A percentile compares a stretch with the other conserved stretches of the same genome.
Conservation (phyloP, 2,888 invertebrate genomes). For the Biston stratarius region DNA sequence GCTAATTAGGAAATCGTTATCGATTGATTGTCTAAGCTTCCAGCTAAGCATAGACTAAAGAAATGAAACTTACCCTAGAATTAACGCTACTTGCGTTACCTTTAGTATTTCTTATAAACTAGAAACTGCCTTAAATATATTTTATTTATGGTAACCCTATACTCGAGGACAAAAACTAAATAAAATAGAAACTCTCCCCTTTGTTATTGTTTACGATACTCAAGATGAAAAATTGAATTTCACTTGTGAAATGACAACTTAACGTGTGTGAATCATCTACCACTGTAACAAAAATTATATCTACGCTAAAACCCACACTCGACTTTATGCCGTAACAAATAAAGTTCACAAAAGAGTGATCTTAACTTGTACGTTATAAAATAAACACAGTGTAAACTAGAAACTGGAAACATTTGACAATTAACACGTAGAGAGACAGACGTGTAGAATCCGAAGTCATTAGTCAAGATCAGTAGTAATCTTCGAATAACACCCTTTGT, state of each 20-base stretch:
- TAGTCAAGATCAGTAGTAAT: slow-evolving; percentile 83
- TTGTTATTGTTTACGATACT: slow-evolving; percentile 69
- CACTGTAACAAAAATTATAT: slow-evolving; percentile 36
- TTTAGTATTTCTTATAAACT: too few relatives aligned
- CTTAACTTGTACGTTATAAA: slow-evolving; percentile 62
- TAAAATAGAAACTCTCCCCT: slow-evolving; percentile 68
- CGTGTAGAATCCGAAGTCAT: slow-evolving; percentile 69
- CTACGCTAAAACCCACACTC: slow-evolving; percentile 13
- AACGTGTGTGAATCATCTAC: slow-evolving; percentile 69
- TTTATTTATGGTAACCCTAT: slow-evolving; percentile 22
- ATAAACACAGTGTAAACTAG: slow-evolving; percentile 82
- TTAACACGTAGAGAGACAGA: slow-evolving; percentile 74
- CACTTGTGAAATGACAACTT: slow-evolving; percentile 78
- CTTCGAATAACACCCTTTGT: slow-evolving; percentile 79
- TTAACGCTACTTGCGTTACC: too few relatives aligned
- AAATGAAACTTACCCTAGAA: too few relatives aligned
- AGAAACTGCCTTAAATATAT: too few relatives aligned
- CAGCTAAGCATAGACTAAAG: too few relatives aligned
- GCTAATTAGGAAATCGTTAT: too few relatives aligned
- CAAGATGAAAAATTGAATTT: slow-evolving; percentile 81
- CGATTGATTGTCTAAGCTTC: too few relatives aligned
- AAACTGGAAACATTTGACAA: slow-evolving; percentile 74
- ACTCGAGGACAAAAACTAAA: slow-evolving; percentile 52
- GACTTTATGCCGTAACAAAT: slow-evolving; percentile 13
- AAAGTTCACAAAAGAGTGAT: slow-evolving; percentile 17